Base-by-base conservation (phyloP, 2,113 vertebrate genomes). In the Morone chrysops region DNA sequence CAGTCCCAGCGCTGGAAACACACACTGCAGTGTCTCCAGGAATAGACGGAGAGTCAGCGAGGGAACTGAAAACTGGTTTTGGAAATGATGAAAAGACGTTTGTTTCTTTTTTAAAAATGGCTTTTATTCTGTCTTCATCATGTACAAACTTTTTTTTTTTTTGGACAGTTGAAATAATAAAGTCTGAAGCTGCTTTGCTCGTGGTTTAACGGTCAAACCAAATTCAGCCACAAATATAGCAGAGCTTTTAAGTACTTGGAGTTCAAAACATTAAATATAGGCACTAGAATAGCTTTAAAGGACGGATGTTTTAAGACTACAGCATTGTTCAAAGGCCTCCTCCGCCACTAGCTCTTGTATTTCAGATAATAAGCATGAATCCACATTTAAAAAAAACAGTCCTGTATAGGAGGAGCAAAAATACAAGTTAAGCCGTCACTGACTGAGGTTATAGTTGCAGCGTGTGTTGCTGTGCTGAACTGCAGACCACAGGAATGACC, bases 401-500 rank as follows among this genome's bases (percentile, higher is more conserved):
- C 83, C 78, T 78, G 87, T 86, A 83, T 76, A 87, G 80, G 92
- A 93, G 83, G 88, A 92, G 82, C 83, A 82, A 85, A 92, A 85
- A 86, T 82, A 93, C 89, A 89, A 92, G 91, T 89, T 73, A 90
- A 92, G 86, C 91, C 36, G 47, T 92, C 90, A 92, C 87, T 91
- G 77, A 90, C 83, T 77, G 88, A 91, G 83, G 82, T 92, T 92
- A 88, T 86, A 86, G 89, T 71, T 91, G 91, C 92, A 89, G 91
- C 89, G 66, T 81, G 78, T 91, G 84, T 84, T 90, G 89, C 90
- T 91, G 85, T 86, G 86, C 92, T 90, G 78, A 88, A 71, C 86
- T 87, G 81, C 75, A 87, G 86, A 95, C 93, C 94, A 93, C 93
- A 94, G 94, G 92, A 95, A 94, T 94, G 91, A 83, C 40, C 90